A percentile compares a stretch with the other conserved stretches of the same genome.
These are phyloP conservation scores for Myanophis thanlyinensis DNA, from an alignment of 2,113 vertebrate genomes.

Conservation along the genomic window DNA sequence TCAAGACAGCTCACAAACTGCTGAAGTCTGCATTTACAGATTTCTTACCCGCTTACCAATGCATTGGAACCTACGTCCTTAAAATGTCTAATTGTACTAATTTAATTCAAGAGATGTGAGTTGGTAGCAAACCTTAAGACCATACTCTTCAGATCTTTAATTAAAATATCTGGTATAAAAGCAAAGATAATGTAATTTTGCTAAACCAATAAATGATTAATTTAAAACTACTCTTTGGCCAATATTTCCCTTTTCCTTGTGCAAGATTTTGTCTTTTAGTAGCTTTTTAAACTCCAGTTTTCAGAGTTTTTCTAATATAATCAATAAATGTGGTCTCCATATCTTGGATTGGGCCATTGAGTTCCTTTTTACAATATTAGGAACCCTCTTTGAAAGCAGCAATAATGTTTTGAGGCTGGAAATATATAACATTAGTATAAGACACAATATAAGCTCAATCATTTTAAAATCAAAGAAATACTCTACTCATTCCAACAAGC, in stretches of 20 bases:
- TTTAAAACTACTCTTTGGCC: background rate
- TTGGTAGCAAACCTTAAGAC: background rate
- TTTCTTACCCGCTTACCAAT: background rate
- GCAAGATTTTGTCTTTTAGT: background rate
- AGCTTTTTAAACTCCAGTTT: background rate
- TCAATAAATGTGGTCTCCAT: background rate
- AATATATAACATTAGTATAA: background rate
- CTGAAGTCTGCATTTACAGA: background rate
- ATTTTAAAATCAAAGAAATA: background rate
- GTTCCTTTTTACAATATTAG: background rate
- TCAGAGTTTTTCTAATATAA: background rate
- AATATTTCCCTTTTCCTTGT: background rate
- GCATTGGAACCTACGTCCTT: background rate
- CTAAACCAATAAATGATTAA: background rate
- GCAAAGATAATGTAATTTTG: background rate
- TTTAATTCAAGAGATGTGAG: background rate
- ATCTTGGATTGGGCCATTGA: background rate
- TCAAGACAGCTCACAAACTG: background rate
- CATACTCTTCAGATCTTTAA: background rate
- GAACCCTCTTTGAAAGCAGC: background rate
- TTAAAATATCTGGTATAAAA: background rate
- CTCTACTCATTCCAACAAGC: background rate
- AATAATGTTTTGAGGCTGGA: background rate
- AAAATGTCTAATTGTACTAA: background rate
- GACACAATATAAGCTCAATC: background rate